A percentile compares a stretch with the other conserved stretches of the same genome.
Evolutionary conservation across 2,113 vertebrate genomes (phyloP).

Genomic region (Rhea pennata): DNA sequence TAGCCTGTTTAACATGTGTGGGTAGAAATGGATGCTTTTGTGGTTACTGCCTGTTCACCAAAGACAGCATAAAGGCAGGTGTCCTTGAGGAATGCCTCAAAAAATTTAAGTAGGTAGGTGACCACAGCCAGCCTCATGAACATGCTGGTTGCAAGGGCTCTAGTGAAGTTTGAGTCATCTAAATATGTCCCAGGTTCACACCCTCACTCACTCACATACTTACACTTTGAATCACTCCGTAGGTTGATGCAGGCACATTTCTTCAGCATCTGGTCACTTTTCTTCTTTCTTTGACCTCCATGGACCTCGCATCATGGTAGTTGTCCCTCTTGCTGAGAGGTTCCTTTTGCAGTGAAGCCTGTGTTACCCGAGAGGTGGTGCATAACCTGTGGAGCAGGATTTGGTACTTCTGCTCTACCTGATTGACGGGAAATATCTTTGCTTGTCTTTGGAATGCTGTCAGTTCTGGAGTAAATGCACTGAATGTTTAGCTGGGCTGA

Average conservation of each 20-base stretch:
- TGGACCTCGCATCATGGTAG: background rate
- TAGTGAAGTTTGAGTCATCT: background rate
- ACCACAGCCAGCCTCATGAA: background rate
- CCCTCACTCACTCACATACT: background rate
- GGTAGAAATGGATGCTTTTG: background rate
- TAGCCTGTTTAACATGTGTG: background rate
- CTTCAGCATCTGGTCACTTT: background rate
- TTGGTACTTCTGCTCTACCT: background rate
- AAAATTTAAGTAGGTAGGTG: background rate
- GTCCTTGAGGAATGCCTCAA: background rate
- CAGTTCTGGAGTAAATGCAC: background rate
- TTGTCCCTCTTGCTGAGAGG: accelerated
- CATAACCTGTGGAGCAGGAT: background rate
- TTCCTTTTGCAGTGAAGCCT: background rate
- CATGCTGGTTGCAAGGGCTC: background rate
- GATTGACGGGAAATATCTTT: background rate
- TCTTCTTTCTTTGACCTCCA: background rate
- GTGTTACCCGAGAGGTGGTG: background rate
- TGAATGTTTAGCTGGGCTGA: background rate
- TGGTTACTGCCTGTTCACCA: background rate
- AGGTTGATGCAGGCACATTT: background rate
- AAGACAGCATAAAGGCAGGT: background rate
- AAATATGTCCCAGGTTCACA: background rate
- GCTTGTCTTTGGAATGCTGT: background rate
- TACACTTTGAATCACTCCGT: accelerated